phyloP scores from a whole-genome alignment of 2,797 vertebrate genomes.

The Sebastes iracundus region DNA sequence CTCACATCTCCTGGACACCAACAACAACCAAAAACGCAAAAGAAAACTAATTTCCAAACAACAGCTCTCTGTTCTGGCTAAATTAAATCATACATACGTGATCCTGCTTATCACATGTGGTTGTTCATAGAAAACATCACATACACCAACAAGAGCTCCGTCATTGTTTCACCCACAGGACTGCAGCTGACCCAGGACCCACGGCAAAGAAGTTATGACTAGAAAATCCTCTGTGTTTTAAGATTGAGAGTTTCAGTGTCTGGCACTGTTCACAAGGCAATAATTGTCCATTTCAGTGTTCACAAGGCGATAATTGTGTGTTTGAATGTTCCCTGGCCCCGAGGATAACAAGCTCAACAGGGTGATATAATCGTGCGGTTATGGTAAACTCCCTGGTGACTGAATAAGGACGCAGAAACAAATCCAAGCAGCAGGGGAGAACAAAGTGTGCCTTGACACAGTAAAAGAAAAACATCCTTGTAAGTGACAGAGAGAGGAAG shows the following conservation, averaged over 20 bases:
- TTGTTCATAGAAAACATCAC: slow-evolving; percentile 7
- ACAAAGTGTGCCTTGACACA: neutral
- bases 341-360: slow-evolving; percentile 39
- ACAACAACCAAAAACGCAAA: neutral
- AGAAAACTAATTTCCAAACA: slow-evolving; percentile 16
- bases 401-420: slow-evolving; percentile 7
- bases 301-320: slow-evolving; percentile 62
- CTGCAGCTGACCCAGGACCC: slow-evolving; percentile 43
- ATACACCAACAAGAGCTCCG: neutral
- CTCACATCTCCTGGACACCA: neutral
- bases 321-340: slow-evolving; percentile 27
- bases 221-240: slow-evolving; percentile 23
- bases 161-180: neutral
- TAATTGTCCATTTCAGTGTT: slow-evolving; percentile 37
- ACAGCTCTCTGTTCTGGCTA: neutral
- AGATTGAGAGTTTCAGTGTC: slow-evolving; percentile 8
- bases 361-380: slow-evolving; percentile 51
- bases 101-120: slow-evolving; percentile 22
- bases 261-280: slow-evolving; percentile 30
- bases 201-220: slow-evolving; percentile 22
- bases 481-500: slow-evolving; percentile 1
- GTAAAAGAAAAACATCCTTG: neutral
- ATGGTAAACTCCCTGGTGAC: slow-evolving; percentile 48
- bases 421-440: neutral
- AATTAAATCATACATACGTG: neutral